A percentile compares a stretch with the other conserved stretches of the same genome.
Conservation (phyloP, 2,113 vertebrate species). For the Cephalopholis sonnerati region DNA sequence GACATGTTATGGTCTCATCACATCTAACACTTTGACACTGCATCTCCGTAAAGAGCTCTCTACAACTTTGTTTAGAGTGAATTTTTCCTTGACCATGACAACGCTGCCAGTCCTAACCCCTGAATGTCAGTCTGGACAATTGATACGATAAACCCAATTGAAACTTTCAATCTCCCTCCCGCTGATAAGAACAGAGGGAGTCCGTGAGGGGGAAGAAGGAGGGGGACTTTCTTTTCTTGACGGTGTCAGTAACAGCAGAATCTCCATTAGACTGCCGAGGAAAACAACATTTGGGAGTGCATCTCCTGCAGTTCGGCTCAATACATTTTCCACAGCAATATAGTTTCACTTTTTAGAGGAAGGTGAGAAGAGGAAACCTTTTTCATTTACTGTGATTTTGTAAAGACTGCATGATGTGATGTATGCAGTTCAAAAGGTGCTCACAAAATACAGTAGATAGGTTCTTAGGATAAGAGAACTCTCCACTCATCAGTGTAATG, state of each 20-base stretch:
- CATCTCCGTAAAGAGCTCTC: constrained; percentile 1
- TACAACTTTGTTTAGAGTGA: constrained; percentile 21
- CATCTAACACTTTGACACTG: constrained; percentile 29
- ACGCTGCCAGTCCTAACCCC: constrained; percentile 46
- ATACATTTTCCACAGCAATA: constrained; percentile 37
- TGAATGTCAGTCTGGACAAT: constrained; percentile 75
- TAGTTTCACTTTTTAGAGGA: constrained; percentile 18
- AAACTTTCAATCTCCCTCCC: constrained; percentile 75
- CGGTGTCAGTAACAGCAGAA: constrained; percentile 69
- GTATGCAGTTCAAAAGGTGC: constrained; percentile 1
- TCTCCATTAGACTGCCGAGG: constrained; percentile 61
- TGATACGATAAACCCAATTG: constrained; percentile 77
- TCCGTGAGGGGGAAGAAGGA: constrained; percentile 5
- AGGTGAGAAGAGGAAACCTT: constrained; percentile 16
- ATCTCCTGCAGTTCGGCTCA: constrained; percentile 59
- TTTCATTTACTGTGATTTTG: constrained; percentile 24
- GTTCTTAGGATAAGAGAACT: neutral
- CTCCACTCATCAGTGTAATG: neutral
- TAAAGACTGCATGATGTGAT: constrained; percentile 22
- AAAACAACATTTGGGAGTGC: constrained; percentile 67
- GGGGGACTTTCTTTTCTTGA: constrained; percentile 51
- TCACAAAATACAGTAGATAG: neutral
- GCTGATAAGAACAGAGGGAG: constrained; percentile 75
- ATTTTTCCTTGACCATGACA: constrained; percentile 60
- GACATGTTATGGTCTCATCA: neutral